Conservation (phyloP, 1,140 invertebrate species). For the Oreohelix idahoensis region DNA sequence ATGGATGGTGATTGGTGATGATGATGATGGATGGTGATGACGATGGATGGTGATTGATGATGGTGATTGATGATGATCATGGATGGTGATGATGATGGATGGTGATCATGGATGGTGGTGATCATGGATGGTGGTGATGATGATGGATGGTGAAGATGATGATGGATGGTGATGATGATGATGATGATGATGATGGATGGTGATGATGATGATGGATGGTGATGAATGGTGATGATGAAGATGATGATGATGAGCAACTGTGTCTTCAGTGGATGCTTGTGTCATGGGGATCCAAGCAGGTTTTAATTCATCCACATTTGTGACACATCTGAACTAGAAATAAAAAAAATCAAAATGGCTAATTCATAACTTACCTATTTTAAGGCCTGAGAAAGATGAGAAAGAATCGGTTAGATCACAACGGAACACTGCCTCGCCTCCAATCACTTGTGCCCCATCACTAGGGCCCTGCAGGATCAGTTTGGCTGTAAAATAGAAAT, state of each 20-base stretch:
- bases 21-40: not conserved
- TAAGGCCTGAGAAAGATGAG: not conserved
- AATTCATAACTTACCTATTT: slow-evolving; percentile 18
- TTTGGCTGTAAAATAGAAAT: not conserved
- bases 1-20: slow-evolving; percentile 13
- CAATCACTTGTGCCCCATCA: not conserved
- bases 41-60: not conserved
- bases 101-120: slow-evolving; percentile 11
- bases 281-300: too few species aligned
- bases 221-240: not conserved
- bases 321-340: too few species aligned
- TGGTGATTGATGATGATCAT: not conserved
- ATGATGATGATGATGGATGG: not conserved
- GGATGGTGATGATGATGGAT: too few species aligned
- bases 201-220: not conserved
- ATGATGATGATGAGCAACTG: slow-evolving; percentile 3
- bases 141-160: slow-evolving; percentile 10
- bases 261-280: too few species aligned
- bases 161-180: not conserved
- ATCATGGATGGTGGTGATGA: too few species aligned
- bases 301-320: too few species aligned
- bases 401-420: not conserved
- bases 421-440: not conserved
- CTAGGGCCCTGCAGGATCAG: not conserved
- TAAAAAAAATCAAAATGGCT: too few species aligned